phyloP scores from a whole-genome alignment of 2,113 vertebrate genomes.

The Crotalus viridis region DNA sequence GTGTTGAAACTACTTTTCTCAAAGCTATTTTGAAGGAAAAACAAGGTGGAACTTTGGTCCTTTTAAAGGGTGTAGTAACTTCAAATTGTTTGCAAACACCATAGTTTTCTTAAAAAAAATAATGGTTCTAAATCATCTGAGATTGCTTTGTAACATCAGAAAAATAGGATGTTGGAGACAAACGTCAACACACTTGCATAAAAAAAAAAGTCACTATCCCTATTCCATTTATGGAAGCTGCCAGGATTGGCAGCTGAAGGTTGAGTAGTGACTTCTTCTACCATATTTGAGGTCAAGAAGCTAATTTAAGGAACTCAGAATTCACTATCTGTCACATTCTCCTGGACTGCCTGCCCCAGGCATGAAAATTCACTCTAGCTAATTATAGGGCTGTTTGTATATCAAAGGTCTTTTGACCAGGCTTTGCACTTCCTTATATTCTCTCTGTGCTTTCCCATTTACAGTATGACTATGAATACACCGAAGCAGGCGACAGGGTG shows the following conservation, averaged over 20 bases:
- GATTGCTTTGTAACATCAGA: neutral
- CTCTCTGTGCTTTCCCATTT: fast-evolving
- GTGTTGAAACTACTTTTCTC: neutral
- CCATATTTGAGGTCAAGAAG: neutral
- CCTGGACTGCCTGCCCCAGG: neutral
- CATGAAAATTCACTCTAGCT: neutral
- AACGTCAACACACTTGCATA: neutral
- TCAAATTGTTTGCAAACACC: neutral
- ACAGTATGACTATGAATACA: constrained; percentile 86
- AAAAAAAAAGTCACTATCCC: neutral
- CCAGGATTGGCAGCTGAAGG: neutral
- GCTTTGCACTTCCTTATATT: neutral
- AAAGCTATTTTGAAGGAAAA: neutral
- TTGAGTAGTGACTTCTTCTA: neutral
- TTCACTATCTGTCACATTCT: neutral
- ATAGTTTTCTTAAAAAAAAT: neutral
- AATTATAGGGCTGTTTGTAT: neutral
- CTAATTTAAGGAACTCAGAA: neutral
- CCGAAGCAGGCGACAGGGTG: constrained; percentile 76
- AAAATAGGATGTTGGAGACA: neutral
- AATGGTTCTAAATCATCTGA: neutral
- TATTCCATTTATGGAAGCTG: neutral
- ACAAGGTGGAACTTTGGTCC: neutral
- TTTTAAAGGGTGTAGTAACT: neutral
- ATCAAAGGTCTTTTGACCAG: no score